Evolutionary conservation across 2,113 vertebrate species (phyloP), one percentile per base, ranked within the genome.

Genomic region (Panthera uncia): DNA sequence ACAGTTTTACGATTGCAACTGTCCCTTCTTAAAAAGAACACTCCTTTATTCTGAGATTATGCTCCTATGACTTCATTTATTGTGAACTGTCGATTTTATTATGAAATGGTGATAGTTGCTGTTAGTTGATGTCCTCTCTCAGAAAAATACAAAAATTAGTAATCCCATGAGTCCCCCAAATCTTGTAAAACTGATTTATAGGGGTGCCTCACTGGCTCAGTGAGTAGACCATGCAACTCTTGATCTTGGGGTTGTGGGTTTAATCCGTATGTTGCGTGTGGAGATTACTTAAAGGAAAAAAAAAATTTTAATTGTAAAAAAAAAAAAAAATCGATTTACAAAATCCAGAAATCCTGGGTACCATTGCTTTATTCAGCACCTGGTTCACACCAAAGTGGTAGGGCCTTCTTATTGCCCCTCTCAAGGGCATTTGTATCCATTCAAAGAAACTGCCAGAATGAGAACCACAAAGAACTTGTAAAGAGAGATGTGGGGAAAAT

Each of bases 111-210:
- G 33, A 74, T 66, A 10, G 3, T 61, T 78, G 23, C 27, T 97
- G 50, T 80, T 80, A 23, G 41, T 57, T 97, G 38, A 50, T 73
- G 23, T 61, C 41, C 25, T 95, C 48, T 73, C 65, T 76, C 6
- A 33, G 63, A 93, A 81, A 96, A 94, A 89, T 52, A 31, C 66
- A 80, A 74, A 88, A 52, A 45, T 31, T 50, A 91, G 57, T 23
- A 78, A 74, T 89, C 18, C n/a, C 89, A 4, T 86, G 79, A 71
- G n/a, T 87, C 13, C 19, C 82, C 25, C 0, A 84, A 95, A 90
- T 71, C 41, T 71, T 96, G 89, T 76, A 61, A 90, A 87, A 57
- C 82, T 82, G 25, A 80, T 78, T 83, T 94, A 74, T 74, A 48
- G 25, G 41, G 41, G 27, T 15, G 4, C 5, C 15, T 16, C 13